Base-by-base conservation (phyloP, 2,888 invertebrate genomes). In the Cephus spinipes region DNA sequence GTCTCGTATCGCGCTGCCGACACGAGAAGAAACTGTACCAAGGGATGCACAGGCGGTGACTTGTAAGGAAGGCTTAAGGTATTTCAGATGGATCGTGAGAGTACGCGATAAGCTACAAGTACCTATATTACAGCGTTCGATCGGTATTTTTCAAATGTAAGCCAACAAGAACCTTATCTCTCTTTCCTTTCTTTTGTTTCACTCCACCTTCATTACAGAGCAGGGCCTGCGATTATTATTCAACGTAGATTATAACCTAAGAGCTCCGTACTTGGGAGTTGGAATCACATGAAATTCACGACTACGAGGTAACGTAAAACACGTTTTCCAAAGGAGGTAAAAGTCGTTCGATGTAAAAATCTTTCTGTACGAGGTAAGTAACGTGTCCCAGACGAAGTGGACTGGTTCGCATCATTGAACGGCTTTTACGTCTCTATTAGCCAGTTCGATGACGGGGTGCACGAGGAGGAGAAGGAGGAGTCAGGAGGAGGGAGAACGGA, bases 361-460 rank as follows among this genome's bases (percentile, higher is more conserved):
- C 0, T 15, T 40, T 6, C 40, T 32, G 15, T 69, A 69, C 30
- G 12, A 69, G 31, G 69, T 69, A 32, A 31, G 69, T 69, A 40
- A 32, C 69, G 69, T 32, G 69, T 31, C 69, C 31, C 69, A 32
- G 69, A 69, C 69, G 15, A 69, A 69, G 69, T 69, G 69, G 69
- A 69, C 69, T 69, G 69, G 69, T 69, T 69, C 69, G 69, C 30
- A n/a, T 32, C 31, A 30, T 6, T 32, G 69, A 69, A 32, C 32
- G 30, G 15, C 69, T 69, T 69, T 73, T 73, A 73, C 35, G 73
- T 34, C 73, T 73, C 73, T 33, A 73, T 73, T 73, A 73, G 73
- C 73, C 34, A 33, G n/a, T 32, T 68, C 73, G 78, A 73, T 35
- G 79, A 78, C 31, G 78, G 30, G 73, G 74, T 35, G 77, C 34